Base-by-base conservation (phyloP, 2,888 invertebrate genomes). In the Drosophila kokeensis region DNA sequence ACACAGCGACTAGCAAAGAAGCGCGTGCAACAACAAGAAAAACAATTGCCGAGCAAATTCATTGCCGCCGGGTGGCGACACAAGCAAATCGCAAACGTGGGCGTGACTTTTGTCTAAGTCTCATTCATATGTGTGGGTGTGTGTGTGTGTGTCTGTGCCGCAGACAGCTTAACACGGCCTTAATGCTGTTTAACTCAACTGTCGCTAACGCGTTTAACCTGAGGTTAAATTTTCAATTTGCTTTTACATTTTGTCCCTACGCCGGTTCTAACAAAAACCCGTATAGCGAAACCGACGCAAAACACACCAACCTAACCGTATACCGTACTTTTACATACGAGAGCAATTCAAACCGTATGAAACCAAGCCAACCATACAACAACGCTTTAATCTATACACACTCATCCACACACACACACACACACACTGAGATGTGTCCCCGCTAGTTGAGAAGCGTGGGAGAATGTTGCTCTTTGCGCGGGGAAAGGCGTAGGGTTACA, bases 211-310 rank as follows among this genome's bases (percentile, higher is more conserved):
- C 81, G 79, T 87, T 87, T 87, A 89, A 87, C 87, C 87, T 87
- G 75, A 89, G 87, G 87, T 87, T 87, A 89, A 87, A 89, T 87
- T 87, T 87, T 87, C 87, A 87, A 87, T 87, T 87, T 87, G 87
- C 84, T 75, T 81, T 73, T 77, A 73, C 79, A 74, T 70, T 84
- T 73, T 61, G 68, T 73, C 73, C 83, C 73, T 70, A 76, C 87
- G 48, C 21, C 62, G 58, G 49, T 55, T 66, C 59, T 81, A 69
- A 64, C 50, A 40, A 45, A 45, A 45, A 45, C 63, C 59, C 55
- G 55, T 50, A 45, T 15, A 54, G 6, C 42, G 50, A 60, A 21
- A n/a, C 52, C 24, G 50, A 40, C 42, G 32, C 52, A 54, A 55
- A 60, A 68, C 50, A 36, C 61, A 76, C 30, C 45, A 59, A 55